Base-by-base conservation (phyloP, 2,888 invertebrate species). In the Epirrita christyi region DNA sequence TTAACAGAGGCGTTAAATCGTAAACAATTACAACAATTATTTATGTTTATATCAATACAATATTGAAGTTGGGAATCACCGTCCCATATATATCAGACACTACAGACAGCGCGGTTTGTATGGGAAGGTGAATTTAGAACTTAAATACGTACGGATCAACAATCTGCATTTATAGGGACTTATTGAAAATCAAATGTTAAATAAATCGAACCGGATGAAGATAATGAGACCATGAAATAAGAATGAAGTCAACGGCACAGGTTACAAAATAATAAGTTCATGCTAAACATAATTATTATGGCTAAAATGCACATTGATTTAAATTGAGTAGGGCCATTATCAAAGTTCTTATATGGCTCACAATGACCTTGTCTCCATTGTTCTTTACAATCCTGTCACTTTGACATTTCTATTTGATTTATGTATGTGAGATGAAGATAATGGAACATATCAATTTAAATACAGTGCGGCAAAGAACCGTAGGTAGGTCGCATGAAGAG, bases 401-500 rank as follows among this genome's bases (percentile, higher is more conserved):
- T 63, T 68, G 71, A 61, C 68, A 71, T 70, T 72, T 73, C 70
- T 71, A 66, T 71, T 73, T 75, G 79, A 81, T 80, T 73, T 74
- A 82, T 78, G 71, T 63, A 63, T 71, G 71, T 67, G 69, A 75
- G 73, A 71, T 73, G 71, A 68, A 68, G 68, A 72, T 76, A 84
- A 85, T 85, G 75, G 80, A 75, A 80, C 81, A 77, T 78, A 83
- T 79, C 75, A 71, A 70, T 65, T 64, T 70, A 67, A 61, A 71
- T 67, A 71, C 73, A 80, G 76, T 81, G 76, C 67, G 81, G 85
- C 88, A 86, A 85, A 83, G 84, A 86, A 82, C 82, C 75, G 86
- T 82, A 80, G 82, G 82, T 77, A 80, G 82, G 82, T 78, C 81
- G 85, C 59, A 21, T 21, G 29, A 49, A 41, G 46, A 62, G 68